These are phyloP conservation scores for Eristalis arbustorum DNA, from an alignment of 2,888 invertebrate species.

Conservation along the genomic window DNA sequence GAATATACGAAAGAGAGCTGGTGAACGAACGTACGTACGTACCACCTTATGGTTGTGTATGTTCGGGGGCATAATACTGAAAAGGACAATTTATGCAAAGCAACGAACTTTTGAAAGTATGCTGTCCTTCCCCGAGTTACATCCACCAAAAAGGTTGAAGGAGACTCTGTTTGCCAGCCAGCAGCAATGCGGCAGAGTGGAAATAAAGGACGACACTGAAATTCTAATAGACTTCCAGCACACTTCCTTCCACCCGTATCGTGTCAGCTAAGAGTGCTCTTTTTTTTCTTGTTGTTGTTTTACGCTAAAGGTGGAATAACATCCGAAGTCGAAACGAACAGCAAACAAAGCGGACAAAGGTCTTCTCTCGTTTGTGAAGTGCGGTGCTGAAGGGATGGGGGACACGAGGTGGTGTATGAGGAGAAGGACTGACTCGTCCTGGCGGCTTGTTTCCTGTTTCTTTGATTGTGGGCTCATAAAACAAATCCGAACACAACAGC, in stretches of 20 bases:
- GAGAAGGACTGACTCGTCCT: conserved; percentile 40
- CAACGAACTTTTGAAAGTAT: conserved; percentile 61
- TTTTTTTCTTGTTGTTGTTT: conserved; percentile 12
- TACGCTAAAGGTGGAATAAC: conserved; percentile 41
- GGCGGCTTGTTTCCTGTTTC: conserved; percentile 65
- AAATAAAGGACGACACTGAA: conserved; percentile 68
- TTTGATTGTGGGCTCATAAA: conserved; percentile 70
- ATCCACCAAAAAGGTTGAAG: conserved; percentile 36
- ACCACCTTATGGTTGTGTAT: background rate
- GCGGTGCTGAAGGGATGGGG: background rate
- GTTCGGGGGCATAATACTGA: conserved; percentile 23
- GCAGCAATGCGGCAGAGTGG: conserved; percentile 66
- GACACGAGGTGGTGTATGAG: background rate
- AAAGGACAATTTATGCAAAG: conserved; percentile 70
- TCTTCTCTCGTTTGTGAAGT: conserved; percentile 17
- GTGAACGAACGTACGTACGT: conserved; percentile 4
- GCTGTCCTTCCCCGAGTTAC: conserved; percentile 30
- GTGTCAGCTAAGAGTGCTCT: conserved; percentile 12
- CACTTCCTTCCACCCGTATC: conserved; percentile 60
- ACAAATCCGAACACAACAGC: conserved; percentile 68
- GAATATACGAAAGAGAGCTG: conserved; percentile 38
- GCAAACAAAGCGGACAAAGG: conserved; percentile 59
- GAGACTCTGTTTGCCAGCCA: conserved; percentile 46
- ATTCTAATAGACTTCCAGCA: conserved; percentile 69
- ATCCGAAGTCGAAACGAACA: conserved; percentile 41